phyloP scores from a whole-genome alignment of 1,140 invertebrate genomes.

The Formica exsecta region DNA sequence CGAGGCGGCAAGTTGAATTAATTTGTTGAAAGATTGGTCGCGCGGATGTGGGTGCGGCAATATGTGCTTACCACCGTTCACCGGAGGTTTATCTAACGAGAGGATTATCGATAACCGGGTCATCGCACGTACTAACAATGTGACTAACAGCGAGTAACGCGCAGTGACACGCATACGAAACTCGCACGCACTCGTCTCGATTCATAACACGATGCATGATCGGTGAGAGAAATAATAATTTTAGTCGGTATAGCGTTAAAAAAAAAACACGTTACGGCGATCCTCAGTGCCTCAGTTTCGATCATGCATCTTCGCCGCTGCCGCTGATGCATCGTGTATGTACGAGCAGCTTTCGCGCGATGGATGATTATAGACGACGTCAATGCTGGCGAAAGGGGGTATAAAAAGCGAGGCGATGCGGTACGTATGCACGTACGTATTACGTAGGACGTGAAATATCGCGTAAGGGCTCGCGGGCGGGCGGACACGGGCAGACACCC shows the following conservation, averaged over 20 bases:
- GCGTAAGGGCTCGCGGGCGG: not conserved
- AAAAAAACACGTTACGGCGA: not conserved
- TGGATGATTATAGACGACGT: constrained; percentile 5
- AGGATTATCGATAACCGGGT: constrained; percentile 46
- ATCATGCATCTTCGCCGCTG: not conserved
- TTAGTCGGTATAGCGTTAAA: not conserved
- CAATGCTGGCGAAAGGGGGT: not conserved
- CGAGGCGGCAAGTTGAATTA: not conserved
- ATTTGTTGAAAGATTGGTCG: constrained; percentile 47
- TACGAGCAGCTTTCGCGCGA: not conserved
- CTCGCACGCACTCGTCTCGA: not conserved
- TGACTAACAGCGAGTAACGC: constrained; percentile 9
- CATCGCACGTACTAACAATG: not conserved
- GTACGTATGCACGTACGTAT: not conserved
- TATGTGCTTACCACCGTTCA: not conserved
- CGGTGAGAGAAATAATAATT: not conserved
- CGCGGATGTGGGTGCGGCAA: constrained; percentile 40
- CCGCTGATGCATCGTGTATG: not conserved
- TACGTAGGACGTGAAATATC: not conserved
- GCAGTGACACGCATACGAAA: constrained; percentile 14
- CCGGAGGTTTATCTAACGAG: constrained; percentile 28
- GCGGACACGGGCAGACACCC: not conserved
- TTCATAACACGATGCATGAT: not conserved
- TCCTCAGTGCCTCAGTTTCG: not conserved
- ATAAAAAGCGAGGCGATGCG: constrained; percentile 4